Percentiles rank a stretch among this genome's conserved stretches.
These are phyloP conservation scores for Hemistola chrysoprasaria DNA, from an alignment of 2,888 invertebrate genomes.

Conservation along the genomic window DNA sequence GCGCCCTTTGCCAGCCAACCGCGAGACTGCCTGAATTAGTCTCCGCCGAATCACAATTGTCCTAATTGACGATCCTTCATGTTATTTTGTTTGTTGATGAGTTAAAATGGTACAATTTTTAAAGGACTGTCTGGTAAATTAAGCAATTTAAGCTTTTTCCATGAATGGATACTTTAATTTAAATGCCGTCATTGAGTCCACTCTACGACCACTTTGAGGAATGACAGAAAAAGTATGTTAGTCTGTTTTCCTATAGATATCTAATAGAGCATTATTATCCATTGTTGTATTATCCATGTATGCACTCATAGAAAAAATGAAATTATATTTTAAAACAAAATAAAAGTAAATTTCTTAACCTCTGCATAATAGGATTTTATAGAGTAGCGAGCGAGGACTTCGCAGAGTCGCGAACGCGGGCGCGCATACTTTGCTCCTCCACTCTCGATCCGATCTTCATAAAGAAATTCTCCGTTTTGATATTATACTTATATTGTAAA, in stretches of 20 bases:
- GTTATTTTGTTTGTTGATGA: constrained; percentile 25
- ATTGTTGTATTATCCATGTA: no score
- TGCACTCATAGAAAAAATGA: no score
- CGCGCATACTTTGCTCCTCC: constrained; percentile 74
- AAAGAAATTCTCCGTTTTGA: constrained; percentile 82
- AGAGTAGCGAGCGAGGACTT: constrained; percentile 48
- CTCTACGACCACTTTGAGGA: no score
- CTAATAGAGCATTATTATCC: no score
- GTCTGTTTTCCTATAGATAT: no score
- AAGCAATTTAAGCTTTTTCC: no score
- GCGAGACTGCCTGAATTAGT: constrained; percentile 56
- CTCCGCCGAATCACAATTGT: constrained; percentile 52
- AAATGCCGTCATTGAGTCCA: no score
- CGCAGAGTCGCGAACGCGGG: constrained; percentile 53
- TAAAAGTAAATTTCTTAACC: constrained; percentile 9
- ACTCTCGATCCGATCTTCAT: constrained; percentile 78
- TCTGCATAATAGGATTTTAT: constrained; percentile 35
- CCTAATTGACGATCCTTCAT: constrained; percentile 62
- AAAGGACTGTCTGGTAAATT: no score
- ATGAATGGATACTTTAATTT: no score
- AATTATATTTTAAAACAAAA: no score
- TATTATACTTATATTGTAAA: constrained; percentile 82
- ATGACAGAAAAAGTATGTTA: no score
- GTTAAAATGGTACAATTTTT: constrained; percentile 10
- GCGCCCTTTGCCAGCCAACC: constrained; percentile 67